Evolutionary conservation across 2,888 invertebrate species (phyloP).

Genomic region (Scaptomyza polygonia): DNA sequence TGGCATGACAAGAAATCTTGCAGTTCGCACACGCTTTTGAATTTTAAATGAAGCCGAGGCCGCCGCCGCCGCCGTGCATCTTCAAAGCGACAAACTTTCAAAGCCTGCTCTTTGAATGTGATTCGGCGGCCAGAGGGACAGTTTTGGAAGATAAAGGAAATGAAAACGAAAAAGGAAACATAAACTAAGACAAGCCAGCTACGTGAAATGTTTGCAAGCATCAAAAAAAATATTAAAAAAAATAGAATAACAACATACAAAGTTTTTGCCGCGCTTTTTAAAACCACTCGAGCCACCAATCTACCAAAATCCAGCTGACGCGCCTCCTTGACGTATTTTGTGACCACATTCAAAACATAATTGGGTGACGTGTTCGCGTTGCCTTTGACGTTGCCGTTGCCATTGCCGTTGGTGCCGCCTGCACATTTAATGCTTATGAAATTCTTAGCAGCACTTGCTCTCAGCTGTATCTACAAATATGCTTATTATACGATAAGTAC

Average conservation of each 20-base stretch:
- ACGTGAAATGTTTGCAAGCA: slow-evolving; percentile 56
- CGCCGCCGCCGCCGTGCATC: slow-evolving; percentile 22
- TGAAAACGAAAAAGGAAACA: neutral
- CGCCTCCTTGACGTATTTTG: neutral
- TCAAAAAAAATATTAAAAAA: slow-evolving; percentile 19
- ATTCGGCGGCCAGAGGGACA: slow-evolving; percentile 1
- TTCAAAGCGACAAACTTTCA: slow-evolving; percentile 14
- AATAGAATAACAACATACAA: slow-evolving; percentile 22
- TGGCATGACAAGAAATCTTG: slow-evolving; percentile 70
- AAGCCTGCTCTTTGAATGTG: slow-evolving; percentile 5
- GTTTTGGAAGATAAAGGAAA: neutral
- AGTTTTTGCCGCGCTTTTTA: slow-evolving; percentile 22
- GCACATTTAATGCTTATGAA: slow-evolving; percentile 70
- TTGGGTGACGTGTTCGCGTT: slow-evolving; percentile 72
- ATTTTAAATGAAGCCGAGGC: slow-evolving; percentile 78
- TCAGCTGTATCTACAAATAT: slow-evolving; percentile 13
- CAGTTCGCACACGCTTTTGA: slow-evolving; percentile 73
- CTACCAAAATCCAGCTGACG: neutral
- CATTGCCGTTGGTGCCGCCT: slow-evolving; percentile 69
- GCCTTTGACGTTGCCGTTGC: slow-evolving; percentile 60
- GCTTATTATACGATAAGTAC: slow-evolving; percentile 1
- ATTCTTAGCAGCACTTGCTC: slow-evolving; percentile 54
- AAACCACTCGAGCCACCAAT: slow-evolving; percentile 41
- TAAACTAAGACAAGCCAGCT: slow-evolving; percentile 8
- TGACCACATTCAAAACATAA: slow-evolving; percentile 52